Base-by-base conservation (phyloP, 92 coral and sea anemone genomes). In the Paramuricea clavata region DNA sequence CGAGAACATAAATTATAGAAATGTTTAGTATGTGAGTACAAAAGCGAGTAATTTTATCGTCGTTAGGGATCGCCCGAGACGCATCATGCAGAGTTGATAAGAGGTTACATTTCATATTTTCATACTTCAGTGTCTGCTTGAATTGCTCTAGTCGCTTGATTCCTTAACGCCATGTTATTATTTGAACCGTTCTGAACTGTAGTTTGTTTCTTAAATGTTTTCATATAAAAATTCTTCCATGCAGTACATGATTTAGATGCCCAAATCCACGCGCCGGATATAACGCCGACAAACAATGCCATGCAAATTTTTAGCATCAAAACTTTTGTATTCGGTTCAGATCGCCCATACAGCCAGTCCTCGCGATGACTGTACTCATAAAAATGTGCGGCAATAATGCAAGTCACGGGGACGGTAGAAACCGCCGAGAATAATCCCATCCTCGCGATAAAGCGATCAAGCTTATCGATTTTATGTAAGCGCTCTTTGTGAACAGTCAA, bases 261-360 rank as follows among this genome's bases (percentile, higher is more conserved):
- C 92, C 98, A 97, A 17, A 97, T 90, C 99, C 99, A 97, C 61
- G 95, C 87, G 23, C 99, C 99, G 23, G 99, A 92, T 22, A 97
- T 93, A 12, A 95, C 92, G 26, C 99, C 99, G 22, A 91, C 92
- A 81, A 97, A 97, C 54, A 94, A 85, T 0, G 99, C 92, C 99
- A 97, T 97, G 61, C 95, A 95, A 12, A 93, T 87, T 89, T 97
- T 97, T 50, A 97, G 65, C 89, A 91, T 90, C 71, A 97, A 93
- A 22, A 97, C 93, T 39, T 90, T 87, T 23, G 95, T 90, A 69
- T 97, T 97, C 26, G 99, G 99, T 78, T 91, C 94, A 4, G 97
- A 94, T 30, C 87, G 75, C 3, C 99, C 99, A 57, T 97, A 97
- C 25, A 85, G 89, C 99, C 99, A 97, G 49, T 97, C 93, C 44